These are phyloP conservation scores for Zhuqinia jingwanae DNA, from an alignment of 2,888 invertebrate species.

Conservation along the genomic window DNA sequence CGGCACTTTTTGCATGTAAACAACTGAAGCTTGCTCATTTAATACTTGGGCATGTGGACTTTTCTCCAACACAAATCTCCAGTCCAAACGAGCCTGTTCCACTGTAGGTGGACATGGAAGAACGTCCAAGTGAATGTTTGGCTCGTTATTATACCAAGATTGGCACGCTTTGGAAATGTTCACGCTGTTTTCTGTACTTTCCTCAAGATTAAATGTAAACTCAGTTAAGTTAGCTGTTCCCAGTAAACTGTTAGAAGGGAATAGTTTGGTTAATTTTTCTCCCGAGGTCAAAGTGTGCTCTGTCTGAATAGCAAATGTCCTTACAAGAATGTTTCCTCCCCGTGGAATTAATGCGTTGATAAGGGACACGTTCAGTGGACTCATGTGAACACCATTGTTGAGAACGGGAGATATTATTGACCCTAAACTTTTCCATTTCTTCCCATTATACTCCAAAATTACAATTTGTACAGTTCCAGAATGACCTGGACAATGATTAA, in stretches of 20 bases:
- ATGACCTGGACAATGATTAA: background rate
- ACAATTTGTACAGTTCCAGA: slow-evolving; percentile 10
- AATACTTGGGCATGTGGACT: background rate
- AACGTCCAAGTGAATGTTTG: background rate
- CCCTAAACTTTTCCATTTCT: slow-evolving; percentile 24
- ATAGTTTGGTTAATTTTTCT: background rate
- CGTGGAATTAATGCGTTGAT: background rate
- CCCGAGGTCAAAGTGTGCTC: background rate
- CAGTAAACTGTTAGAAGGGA: background rate
- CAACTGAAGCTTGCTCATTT: background rate
- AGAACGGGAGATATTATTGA: background rate
- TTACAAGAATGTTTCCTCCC: background rate
- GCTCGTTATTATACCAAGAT: background rate
- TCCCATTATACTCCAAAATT: slow-evolving; percentile 38
- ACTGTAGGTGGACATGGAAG: slow-evolving; percentile 22
- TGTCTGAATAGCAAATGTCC: slow-evolving; percentile 4
- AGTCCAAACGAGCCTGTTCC: slow-evolving; percentile 27
- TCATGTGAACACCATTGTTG: slow-evolving; percentile 39
- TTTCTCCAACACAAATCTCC: slow-evolving; percentile 15
- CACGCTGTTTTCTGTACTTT: background rate
- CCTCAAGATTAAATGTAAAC: background rate
- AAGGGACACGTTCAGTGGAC: slow-evolving; percentile 4
- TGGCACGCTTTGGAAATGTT: slow-evolving; percentile 3
- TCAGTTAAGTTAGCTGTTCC: background rate
- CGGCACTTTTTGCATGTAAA: slow-evolving; percentile 6